Base-by-base conservation (phyloP, 2,113 vertebrate genomes). In the Carettochelys insculpta region DNA sequence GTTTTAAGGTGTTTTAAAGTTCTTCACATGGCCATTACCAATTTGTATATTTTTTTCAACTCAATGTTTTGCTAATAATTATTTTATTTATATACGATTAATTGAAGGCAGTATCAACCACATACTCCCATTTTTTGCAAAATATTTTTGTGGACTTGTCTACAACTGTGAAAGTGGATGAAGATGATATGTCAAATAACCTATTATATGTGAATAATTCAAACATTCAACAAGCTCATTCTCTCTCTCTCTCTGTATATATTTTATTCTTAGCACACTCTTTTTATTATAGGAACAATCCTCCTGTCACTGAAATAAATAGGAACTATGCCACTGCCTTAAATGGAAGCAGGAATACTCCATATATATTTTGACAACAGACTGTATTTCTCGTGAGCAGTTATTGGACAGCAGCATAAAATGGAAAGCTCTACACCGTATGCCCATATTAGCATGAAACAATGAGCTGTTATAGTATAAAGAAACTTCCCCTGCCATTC, bases 151-250 rank as follows among this genome's bases (percentile, higher is more conserved):
- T 48, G 2, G 53, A 81, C 6, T 25, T 25, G 3, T 82, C 47
- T 13, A 77, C 83, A 90, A 1, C 0, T 3, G 34, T 27, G 10
- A 45, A 0, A 0, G 34, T 68, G 47, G 54, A 3, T 5, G 52
- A 87, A 79, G 0, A 83, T 2, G 5, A 14, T 80, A n/a, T 3
- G 19, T n/a, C n/a, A 81, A 76, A 58, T 25, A 27, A 5, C 45
- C 11, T 24, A 58, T 3, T 34, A 77, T 27, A 82, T 17, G 12
- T 71, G 5, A 91, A 68, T 68, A 89, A 77, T 38, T 65, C 0
- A 1, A 20, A 6, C n/a, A 4, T 52, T 85, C n/a, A 80, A 4
- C 6, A 75, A 88, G 10, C 6, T 82, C 1, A n/a, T n/a, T n/a
- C n/a, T n/a, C n/a, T n/a, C n/a, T n/a, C 0, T 1, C 25, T 53